Percentiles rank a stretch among this genome's conserved stretches.
Evolutionary conservation across 2,888 invertebrate genomes (phyloP).

Genomic region (Apamea crenata): DNA sequence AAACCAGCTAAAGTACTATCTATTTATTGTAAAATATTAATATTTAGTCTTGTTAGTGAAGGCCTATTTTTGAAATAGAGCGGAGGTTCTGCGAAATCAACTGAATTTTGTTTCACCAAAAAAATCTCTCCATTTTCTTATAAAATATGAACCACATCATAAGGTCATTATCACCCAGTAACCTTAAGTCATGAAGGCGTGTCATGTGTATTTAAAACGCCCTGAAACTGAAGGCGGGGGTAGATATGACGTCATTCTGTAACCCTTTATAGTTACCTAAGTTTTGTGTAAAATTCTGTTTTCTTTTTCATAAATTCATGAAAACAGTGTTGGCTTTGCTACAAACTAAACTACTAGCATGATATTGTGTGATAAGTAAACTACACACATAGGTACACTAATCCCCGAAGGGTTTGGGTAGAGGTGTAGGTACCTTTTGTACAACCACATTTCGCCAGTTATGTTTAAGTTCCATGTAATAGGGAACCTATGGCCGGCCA

Average conservation of each 20-base stretch:
- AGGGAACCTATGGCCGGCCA: too few relatives aligned
- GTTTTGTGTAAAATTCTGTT: conserved; percentile 8
- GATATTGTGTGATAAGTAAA: neutral
- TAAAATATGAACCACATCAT: neutral
- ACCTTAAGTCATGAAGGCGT: conserved; percentile 41
- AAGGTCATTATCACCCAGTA: conserved; percentile 45
- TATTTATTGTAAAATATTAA: neutral
- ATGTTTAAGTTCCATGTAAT: too few relatives aligned
- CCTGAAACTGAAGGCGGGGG: conserved; percentile 26
- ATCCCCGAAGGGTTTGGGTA: neutral
- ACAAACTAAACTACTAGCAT: neutral
- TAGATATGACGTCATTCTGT: conserved; percentile 35
- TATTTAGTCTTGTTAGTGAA: neutral
- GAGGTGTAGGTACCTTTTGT: neutral
- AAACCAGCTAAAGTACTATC: neutral
- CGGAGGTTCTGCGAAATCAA: neutral
- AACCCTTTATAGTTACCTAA: neutral
- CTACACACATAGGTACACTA: neutral
- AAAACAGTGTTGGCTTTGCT: neutral
- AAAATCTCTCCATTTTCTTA: neutral
- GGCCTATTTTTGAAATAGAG: neutral
- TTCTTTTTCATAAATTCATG: conserved; percentile 17
- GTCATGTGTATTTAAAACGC: conserved; percentile 48
- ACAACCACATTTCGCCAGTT: too few relatives aligned
- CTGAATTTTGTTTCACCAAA: too few relatives aligned